Conservation (phyloP, 1,140 invertebrate genomes). For the Grapholita molesta region DNA sequence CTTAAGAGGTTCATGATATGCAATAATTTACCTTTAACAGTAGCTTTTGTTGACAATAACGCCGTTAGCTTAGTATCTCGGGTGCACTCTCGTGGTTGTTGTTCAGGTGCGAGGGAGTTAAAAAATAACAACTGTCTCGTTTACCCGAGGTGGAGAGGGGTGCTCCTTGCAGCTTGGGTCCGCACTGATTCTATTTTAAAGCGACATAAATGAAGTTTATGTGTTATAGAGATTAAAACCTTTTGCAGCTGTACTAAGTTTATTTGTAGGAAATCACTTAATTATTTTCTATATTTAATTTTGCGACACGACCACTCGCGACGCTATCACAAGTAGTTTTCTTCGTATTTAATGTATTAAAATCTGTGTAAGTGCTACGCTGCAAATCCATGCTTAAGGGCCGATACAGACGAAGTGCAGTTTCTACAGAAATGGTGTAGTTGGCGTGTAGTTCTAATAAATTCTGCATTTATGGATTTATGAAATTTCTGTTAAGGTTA, state of each 20-base stretch:
- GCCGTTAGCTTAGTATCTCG: background rate
- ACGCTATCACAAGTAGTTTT: no score
- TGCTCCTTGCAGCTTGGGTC: background rate
- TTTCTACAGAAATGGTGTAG: no score
- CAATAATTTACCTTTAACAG: background rate
- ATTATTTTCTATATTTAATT: background rate
- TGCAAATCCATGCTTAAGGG: no score
- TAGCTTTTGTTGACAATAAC: background rate
- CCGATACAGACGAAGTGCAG: no score
- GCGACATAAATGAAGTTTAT: background rate
- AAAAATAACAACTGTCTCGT: slow-evolving; percentile 18
- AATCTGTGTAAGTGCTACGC: no score
- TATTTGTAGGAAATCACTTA: background rate
- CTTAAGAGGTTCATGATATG: background rate
- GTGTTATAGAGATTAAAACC: background rate
- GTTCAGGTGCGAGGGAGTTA: slow-evolving; percentile 5
- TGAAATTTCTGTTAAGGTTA: no score
- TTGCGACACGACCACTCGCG: background rate
- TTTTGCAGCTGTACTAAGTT: background rate
- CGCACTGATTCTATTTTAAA: background rate
- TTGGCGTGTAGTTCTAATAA: no score
- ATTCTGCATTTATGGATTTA: no score
- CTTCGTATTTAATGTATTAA: no score
- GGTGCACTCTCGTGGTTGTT: no score
- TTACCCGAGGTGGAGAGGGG: slow-evolving; percentile 15